Evolutionary conservation across 2,888 invertebrate species (phyloP).

Genomic region (Pecten maximus): DNA sequence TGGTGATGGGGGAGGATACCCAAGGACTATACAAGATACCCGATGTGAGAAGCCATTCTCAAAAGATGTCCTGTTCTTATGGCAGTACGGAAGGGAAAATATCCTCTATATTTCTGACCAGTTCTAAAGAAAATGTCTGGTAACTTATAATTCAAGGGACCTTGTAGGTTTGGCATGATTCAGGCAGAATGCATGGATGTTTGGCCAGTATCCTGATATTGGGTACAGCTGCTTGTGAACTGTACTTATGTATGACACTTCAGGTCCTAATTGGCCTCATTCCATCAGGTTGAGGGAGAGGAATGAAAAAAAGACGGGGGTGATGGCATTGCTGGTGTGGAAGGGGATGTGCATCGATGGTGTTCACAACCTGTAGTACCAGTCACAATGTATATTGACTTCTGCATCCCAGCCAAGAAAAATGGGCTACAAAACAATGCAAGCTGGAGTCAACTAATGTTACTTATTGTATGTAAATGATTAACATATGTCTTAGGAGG

Average conservation of each 20-base stretch:
- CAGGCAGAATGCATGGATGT: neutral
- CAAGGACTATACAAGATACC: too few species aligned
- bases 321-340: neutral
- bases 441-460: constrained; percentile 19
- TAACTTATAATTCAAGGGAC: neutral
- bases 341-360: neutral
- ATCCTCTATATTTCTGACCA: neutral
- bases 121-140: neutral
- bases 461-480: constrained; percentile 35
- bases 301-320: neutral
- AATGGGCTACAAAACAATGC: constrained; percentile 18
- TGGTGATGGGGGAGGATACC: too few species aligned
- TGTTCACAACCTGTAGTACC: neutral
- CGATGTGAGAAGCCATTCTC: too few species aligned
- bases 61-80: too few species aligned
- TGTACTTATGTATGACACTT: neutral
- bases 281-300: constrained; percentile 3
- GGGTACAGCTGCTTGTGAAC: neutral
- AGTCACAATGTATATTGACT: neutral
- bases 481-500: neutral
- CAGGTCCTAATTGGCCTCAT: neutral
- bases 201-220: neutral
- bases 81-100: too few species aligned
- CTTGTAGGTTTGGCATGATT: neutral
- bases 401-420: neutral